Evolutionary conservation across 2,797 vertebrate genomes (phyloP), one percentile per base, ranked within the genome.

Genomic region (Anguilla obscura): DNA sequence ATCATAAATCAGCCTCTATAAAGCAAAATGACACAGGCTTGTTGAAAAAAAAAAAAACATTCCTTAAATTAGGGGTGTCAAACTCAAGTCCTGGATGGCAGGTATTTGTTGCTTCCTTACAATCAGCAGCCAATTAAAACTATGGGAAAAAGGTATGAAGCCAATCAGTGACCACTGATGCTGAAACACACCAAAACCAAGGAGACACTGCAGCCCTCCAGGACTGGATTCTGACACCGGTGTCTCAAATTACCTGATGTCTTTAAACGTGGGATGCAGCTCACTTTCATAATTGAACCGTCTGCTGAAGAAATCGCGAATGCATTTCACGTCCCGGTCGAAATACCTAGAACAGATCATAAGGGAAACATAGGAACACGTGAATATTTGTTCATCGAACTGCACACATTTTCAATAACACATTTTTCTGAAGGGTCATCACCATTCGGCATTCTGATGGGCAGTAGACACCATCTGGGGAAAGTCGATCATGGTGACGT

Each of bases 381-480:
- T 6, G 36, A 36, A 69, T 7, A 18, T 16, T 71, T n/a, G 30
- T 36, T 10, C 27, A 76, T 12, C 0, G 27, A 82, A n/a, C 79
- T 50, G 40, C 7, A 48, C 7, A 40, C 30, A 1, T 36, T 36
- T 79, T 40, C 14, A 79, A 40, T 1, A 0, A 79, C 36, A 45
- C 12, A 21, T 45, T 69, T 2, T 36, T 52, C 30, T 66, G n/a
- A 84, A 1, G 58, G 24, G 91, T 27, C 3, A 92, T 58, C 82
- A 99, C 98, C 99, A 99, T 95, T 99, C 98, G 91, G 97, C 98
- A 92, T 99, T 99, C 85, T 87, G 1, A 90, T 99, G 98, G 1
- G 98, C 98, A 8, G 97, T 99, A 87, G 99, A 99, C 89, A 99
- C 96, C 99, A 99, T 99, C 86, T 99, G 98, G 87, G 99, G 99